Percentiles rank a stretch among this genome's conserved stretches.
Evolutionary conservation across 1,140 invertebrate genomes (phyloP).

Genomic region (Patella vulgata): DNA sequence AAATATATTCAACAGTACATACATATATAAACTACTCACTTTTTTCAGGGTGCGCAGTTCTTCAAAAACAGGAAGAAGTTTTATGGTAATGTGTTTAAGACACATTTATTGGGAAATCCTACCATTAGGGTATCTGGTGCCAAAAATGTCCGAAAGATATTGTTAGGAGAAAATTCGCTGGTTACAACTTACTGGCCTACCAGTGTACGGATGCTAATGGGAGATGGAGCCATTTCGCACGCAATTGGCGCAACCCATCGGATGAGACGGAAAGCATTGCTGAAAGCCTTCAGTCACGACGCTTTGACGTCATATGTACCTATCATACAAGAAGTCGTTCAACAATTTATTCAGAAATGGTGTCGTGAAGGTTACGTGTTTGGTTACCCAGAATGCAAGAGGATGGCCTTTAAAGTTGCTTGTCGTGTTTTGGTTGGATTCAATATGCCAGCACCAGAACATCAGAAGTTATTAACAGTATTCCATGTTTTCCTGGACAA

Average conservation of each 20-base stretch:
- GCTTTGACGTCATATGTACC: slow-evolving; percentile 45
- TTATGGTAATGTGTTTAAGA: slow-evolving; percentile 57
- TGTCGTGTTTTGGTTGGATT: slow-evolving; percentile 45
- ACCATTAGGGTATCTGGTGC: slow-evolving; percentile 52
- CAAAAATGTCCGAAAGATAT: slow-evolving; percentile 46
- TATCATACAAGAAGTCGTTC: slow-evolving; percentile 37
- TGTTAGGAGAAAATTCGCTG: slow-evolving; percentile 48
- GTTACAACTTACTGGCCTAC: slow-evolving; percentile 53
- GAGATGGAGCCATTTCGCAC: slow-evolving; percentile 39
- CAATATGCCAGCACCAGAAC: slow-evolving; percentile 24
- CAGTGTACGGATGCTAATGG: slow-evolving; percentile 46
- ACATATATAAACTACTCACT: no score
- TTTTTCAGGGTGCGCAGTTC: slow-evolving; percentile 45
- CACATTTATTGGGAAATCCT: slow-evolving; percentile 54
- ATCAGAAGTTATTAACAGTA: slow-evolving; percentile 23
- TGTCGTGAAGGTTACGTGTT: slow-evolving; percentile 29
- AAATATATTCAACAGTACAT: no score
- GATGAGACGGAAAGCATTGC: slow-evolving; percentile 37
- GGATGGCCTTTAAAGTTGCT: slow-evolving; percentile 46
- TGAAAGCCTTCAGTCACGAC: slow-evolving; percentile 47
- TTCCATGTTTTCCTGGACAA: slow-evolving; percentile 42
- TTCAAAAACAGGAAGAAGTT: slow-evolving; percentile 34
- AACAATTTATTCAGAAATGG: slow-evolving; percentile 42
- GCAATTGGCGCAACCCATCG: slow-evolving; percentile 41
- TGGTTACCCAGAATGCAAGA: slow-evolving; percentile 48